phyloP scores from a whole-genome alignment of 2,113 vertebrate genomes.

The Fukomys damarensis region DNA sequence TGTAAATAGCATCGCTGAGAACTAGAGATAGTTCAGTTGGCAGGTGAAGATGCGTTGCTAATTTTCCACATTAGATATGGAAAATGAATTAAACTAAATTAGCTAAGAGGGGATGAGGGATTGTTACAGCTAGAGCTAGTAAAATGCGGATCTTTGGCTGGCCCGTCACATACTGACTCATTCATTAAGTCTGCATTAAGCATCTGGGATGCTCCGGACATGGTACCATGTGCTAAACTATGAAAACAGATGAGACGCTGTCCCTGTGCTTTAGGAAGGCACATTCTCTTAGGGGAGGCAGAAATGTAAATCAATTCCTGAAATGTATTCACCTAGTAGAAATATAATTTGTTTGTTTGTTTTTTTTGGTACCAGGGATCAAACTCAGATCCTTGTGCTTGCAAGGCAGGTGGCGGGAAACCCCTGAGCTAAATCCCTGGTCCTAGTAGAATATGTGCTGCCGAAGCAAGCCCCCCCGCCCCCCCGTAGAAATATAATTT shows the following conservation, averaged over 20 bases:
- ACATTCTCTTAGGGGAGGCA: not conserved
- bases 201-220: not conserved
- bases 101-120: not conserved
- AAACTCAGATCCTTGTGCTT: too few relatives aligned
- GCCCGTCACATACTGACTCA: not conserved
- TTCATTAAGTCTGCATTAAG: not conserved
- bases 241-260: not conserved
- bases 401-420: too few relatives aligned
- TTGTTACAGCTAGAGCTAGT: not conserved
- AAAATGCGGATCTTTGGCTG: not conserved
- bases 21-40: not conserved
- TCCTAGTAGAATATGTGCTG: too few relatives aligned
- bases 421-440: too few relatives aligned
- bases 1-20: not conserved
- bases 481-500: too few relatives aligned
- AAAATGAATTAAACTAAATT: slow-evolving; percentile 21
- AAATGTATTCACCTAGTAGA: not conserved
- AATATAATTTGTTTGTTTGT: not conserved
- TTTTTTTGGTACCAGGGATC: too few relatives aligned
- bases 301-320: not conserved
- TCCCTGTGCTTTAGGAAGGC: not conserved
- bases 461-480: too few relatives aligned
- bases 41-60: not conserved
- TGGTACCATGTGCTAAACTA: not conserved
- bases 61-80: not conserved